These are phyloP conservation scores for Bombyx huttoni DNA, from an alignment of 2,888 invertebrate genomes.

Conservation along the genomic window DNA sequence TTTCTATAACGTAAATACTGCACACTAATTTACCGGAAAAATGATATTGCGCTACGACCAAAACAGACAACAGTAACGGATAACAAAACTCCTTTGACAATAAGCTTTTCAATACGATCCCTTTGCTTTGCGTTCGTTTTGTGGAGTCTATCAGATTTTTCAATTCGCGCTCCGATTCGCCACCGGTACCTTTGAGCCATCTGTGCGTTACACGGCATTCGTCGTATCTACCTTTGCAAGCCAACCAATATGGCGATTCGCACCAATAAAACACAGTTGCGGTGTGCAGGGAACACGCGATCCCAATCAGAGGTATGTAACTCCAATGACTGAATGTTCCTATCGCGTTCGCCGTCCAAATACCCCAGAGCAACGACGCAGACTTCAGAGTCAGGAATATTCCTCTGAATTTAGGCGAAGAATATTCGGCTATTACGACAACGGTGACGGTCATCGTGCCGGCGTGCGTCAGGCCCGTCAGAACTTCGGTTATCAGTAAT, in stretches of 20 bases:
- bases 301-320: slow-evolving; percentile 16
- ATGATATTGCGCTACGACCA: slow-evolving; percentile 17
- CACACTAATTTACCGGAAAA: slow-evolving; percentile 25
- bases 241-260: slow-evolving; percentile 23
- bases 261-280: slow-evolving; percentile 14
- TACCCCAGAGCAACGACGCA: slow-evolving; percentile 20
- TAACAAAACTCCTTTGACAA: slow-evolving; percentile 15
- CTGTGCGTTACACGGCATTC: slow-evolving; percentile 14
- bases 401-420: slow-evolving; percentile 18
- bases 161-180: slow-evolving; percentile 15
- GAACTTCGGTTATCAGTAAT: slow-evolving; percentile 18
- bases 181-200: slow-evolving; percentile 16
- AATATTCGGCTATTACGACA: slow-evolving; percentile 19
- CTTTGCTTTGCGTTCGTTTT: neutral
- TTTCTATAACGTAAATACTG: slow-evolving; percentile 21
- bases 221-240: slow-evolving; percentile 15
- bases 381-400: slow-evolving; percentile 21
- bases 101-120: neutral
- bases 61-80: slow-evolving; percentile 14
- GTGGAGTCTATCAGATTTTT: slow-evolving; percentile 10
- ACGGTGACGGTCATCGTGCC: slow-evolving; percentile 14
- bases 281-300: slow-evolving; percentile 9
- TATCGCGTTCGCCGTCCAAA: slow-evolving; percentile 24
- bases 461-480: slow-evolving; percentile 19
- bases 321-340: slow-evolving; percentile 24